A percentile compares a stretch with the other conserved stretches of the same genome.
phyloP scores from a whole-genome alignment of 2,113 vertebrate genomes.

The Castor canadensis region DNA sequence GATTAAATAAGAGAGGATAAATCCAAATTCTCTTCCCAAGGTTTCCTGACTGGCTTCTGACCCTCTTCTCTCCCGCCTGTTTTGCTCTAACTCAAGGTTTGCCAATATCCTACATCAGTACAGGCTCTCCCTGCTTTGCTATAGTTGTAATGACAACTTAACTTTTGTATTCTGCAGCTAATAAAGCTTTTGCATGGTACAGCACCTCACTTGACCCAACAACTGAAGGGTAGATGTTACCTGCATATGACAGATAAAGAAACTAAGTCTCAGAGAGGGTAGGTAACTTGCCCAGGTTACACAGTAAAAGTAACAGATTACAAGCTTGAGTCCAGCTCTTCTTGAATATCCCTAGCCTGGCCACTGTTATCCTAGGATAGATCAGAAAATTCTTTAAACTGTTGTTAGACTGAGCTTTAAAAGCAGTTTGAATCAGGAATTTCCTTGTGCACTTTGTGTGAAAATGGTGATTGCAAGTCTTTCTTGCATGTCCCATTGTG shows the following conservation, averaged over 20 bases:
- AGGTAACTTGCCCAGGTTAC: constrained; percentile 42
- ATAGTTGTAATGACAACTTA: neutral
- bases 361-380: neutral
- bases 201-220: constrained; percentile 46
- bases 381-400: neutral
- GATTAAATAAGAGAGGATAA: neutral
- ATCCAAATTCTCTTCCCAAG: neutral
- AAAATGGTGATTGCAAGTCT: neutral
- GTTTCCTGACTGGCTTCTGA: neutral
- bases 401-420: neutral
- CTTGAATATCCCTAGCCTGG: neutral
- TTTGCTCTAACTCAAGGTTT: too few species aligned
- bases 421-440: neutral
- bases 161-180: constrained; percentile 56
- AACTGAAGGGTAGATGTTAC: constrained; percentile 59
- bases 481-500: neutral
- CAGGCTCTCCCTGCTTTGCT: neutral
- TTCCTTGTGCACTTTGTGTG: constrained; percentile 26
- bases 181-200: constrained; percentile 26
- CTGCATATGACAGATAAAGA: constrained; percentile 48
- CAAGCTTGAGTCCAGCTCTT: neutral
- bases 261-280: constrained; percentile 63
- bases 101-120: too few species aligned
- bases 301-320: constrained; percentile 54
- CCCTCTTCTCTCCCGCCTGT: neutral